These are phyloP conservation scores for Ectropis grisescens DNA, from an alignment of 1,140 invertebrate genomes.

Conservation along the genomic window DNA sequence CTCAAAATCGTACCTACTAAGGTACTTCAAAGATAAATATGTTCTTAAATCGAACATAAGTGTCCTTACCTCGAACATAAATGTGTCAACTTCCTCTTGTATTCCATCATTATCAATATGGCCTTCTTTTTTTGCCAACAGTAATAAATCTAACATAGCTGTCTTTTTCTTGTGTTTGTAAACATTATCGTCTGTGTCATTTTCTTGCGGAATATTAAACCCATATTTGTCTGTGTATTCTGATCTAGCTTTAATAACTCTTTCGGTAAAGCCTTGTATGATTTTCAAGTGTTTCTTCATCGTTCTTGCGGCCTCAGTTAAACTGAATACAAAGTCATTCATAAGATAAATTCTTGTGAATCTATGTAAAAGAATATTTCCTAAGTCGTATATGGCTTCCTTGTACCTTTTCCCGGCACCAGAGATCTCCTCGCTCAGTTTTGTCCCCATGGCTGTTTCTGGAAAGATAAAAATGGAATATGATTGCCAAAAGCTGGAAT, in stretches of 20 bases:
- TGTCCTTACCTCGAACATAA: constrained; percentile 80
- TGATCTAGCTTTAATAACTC: constrained; percentile 32
- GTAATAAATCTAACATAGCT: constrained; percentile 86
- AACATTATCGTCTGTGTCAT: constrained; percentile 11
- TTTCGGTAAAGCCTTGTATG: constrained; percentile 31
- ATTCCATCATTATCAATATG: constrained; percentile 71
- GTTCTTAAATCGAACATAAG: no score
- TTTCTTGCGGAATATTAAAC: constrained; percentile 5
- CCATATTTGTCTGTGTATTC: constrained; percentile 16
- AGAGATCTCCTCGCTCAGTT: constrained; percentile 23
- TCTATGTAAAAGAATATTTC: constrained; percentile 35
- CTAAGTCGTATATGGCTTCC: constrained; percentile 43
- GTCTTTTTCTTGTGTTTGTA: constrained; percentile 69
- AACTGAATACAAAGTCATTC: constrained; percentile 26
- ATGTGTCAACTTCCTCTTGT: constrained; percentile 81
- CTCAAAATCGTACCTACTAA: no score
- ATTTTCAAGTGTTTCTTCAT: constrained; percentile 22
- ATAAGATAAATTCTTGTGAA: constrained; percentile 39
- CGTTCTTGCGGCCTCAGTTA: constrained; percentile 14
- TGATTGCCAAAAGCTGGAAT: neutral
- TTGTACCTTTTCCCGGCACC: constrained; percentile 41
- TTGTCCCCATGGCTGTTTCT: constrained; percentile 67
- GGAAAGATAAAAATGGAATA: constrained; percentile 2
- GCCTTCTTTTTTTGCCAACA: constrained; percentile 71
- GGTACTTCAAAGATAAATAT: no score